Evolutionary conservation across 2,888 invertebrate species (phyloP), one percentile per base, ranked within the genome.

Genomic region (Xanthostigma xanthostigma): DNA sequence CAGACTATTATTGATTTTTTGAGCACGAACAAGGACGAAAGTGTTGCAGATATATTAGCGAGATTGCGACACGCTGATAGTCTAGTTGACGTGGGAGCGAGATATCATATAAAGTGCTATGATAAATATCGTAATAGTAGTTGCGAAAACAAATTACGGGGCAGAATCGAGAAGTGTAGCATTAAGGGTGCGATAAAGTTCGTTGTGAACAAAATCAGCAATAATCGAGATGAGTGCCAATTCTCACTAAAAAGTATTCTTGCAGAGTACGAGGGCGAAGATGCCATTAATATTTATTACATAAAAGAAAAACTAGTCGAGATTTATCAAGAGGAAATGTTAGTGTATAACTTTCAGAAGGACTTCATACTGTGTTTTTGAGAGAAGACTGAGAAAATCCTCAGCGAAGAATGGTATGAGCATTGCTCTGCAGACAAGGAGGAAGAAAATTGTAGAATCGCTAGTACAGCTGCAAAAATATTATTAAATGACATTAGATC

Each of bases 361-460:
- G 40, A 40, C 12, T 11, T 40, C 40, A 14, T 40, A 12, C 13
- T 40, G n/a, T 13, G 13, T 36, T 45, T 48, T 27, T 36, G 41
- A 12, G 36, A 43, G 14, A 36, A 35, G 13, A 40, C 12, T 44
- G 37, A 35, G 35, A 17, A 48, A 48, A 39, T 41, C 11, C 17
- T 48, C 10, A 48, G 36, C 27, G 36, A 48, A 33, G 33, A 36
- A 27, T 45, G 43, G 48, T 38, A 45, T 45, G 17, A 48, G 12
- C 9, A 3, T 9, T 36, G 41, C 14, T 42, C 36, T 38, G n/a
- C 27, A 17, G 35, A 47, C 11, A 34, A 39, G 36, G 10, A 13
- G 4, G 17, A 48, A 17, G 50, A 50, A 45, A 44, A 39, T 12
- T 39, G 45, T 17, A 38, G 50, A 27, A 44, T 49, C 35, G 41